These are phyloP conservation scores for Scotopteryx bipunctaria DNA, from an alignment of 2,888 invertebrate species.

Conservation along the genomic window DNA sequence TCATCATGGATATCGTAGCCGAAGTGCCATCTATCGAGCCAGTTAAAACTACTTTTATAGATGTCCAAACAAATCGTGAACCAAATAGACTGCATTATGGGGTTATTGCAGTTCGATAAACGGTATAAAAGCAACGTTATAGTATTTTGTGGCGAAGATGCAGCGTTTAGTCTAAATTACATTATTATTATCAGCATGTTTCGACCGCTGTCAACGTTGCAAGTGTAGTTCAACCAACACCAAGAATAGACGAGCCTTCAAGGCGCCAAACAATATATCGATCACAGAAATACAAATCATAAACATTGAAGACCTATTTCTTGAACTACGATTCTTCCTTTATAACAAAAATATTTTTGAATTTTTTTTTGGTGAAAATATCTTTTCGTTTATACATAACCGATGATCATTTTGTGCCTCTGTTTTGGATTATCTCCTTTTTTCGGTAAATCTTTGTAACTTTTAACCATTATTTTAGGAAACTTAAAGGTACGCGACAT, in stretches of 20 bases:
- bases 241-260: slow-evolving; percentile 52
- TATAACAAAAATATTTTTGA: slow-evolving; percentile 79
- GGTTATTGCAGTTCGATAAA: no score
- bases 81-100: no score
- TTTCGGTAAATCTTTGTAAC: slow-evolving; percentile 41
- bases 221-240: slow-evolving; percentile 44
- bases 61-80: no score
- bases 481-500: slow-evolving; percentile 47
- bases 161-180: slow-evolving; percentile 22
- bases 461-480: slow-evolving; percentile 43
- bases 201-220: slow-evolving; percentile 19
- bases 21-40: no score
- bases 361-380: slow-evolving; percentile 75
- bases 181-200: slow-evolving; percentile 14
- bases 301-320: slow-evolving; percentile 46
- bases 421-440: slow-evolving; percentile 37
- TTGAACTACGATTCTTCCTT: slow-evolving; percentile 61
- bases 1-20: no score
- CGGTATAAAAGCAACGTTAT: not conserved
- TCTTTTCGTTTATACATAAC: slow-evolving; percentile 63
- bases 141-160: slow-evolving; percentile 4
- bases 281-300: slow-evolving; percentile 73
- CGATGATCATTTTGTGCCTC: slow-evolving; percentile 64
- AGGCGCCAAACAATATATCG: slow-evolving; percentile 63
- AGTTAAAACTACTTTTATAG: no score